Evolutionary conservation across 1,140 invertebrate species (phyloP).

Genomic region (Bombyx mandarina): DNA sequence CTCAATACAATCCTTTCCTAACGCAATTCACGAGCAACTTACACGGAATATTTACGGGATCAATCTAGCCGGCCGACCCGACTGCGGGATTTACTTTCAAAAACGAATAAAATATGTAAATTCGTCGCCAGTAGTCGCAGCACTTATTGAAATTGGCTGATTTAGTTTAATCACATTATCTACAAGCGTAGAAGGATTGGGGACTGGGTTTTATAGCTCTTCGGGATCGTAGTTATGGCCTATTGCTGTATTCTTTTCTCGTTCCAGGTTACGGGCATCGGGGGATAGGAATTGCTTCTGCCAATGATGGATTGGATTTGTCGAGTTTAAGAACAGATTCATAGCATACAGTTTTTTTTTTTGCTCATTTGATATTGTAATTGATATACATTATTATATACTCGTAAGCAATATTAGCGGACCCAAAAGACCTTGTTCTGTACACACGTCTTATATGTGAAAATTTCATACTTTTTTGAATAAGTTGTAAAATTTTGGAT

Average conservation of each 20-base stretch:
- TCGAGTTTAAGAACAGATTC: too few species aligned
- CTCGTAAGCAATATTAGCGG: too few species aligned
- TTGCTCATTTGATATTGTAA: too few species aligned
- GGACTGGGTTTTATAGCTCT: slow-evolving; percentile 6
- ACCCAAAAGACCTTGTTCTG: too few species aligned
- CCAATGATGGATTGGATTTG: too few species aligned
- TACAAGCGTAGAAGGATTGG: slow-evolving; percentile 37
- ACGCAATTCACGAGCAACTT: slow-evolving; percentile 7
- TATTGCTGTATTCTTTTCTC: background rate
- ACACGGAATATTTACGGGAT: slow-evolving; percentile 43
- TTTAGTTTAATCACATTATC: slow-evolving; percentile 53
- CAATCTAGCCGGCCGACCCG: slow-evolving; percentile 38
- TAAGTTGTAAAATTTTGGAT: too few species aligned
- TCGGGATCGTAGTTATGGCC: slow-evolving; percentile 1
- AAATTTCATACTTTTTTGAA: too few species aligned
- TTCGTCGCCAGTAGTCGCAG: slow-evolving; percentile 38
- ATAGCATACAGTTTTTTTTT: too few species aligned
- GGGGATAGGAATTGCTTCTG: too few species aligned
- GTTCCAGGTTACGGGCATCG: too few species aligned
- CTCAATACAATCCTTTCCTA: slow-evolving; percentile 7
- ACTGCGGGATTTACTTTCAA: slow-evolving; percentile 46
- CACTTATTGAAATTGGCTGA: slow-evolving; percentile 65
- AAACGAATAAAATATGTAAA: slow-evolving; percentile 58
- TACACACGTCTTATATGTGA: too few species aligned
- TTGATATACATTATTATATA: too few species aligned